phyloP scores from a whole-genome alignment of 1,140 invertebrate species.

The Tetraneura akinire region DNA sequence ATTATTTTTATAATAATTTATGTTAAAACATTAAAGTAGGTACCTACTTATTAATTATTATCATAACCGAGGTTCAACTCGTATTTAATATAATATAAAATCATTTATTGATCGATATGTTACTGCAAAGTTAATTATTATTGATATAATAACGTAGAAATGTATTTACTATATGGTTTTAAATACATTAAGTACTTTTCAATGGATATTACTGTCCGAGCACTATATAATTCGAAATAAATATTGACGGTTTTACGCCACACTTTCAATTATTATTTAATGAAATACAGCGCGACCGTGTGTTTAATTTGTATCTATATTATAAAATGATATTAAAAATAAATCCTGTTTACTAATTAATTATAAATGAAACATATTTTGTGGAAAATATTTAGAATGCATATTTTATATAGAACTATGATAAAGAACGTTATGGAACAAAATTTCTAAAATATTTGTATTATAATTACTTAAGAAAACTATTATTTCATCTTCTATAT shows the following conservation, averaged over 20 bases:
- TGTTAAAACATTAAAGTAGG: too few species aligned
- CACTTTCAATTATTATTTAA: neutral
- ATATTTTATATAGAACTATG: too few species aligned
- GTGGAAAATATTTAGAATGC: too few species aligned
- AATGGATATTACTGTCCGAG: neutral
- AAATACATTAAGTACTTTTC: neutral
- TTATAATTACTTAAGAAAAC: too few species aligned
- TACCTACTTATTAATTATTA: too few species aligned
- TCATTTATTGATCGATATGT: too few species aligned
- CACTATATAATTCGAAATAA: neutral
- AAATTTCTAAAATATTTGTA: neutral
- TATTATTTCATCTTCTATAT: too few species aligned
- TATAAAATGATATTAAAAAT: neutral
- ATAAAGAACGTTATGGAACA: too few species aligned
- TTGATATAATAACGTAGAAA: neutral
- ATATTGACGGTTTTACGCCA: neutral
- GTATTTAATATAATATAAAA: too few species aligned
- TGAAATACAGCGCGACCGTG: neutral
- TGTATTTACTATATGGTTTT: neutral
- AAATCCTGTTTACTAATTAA: neutral
- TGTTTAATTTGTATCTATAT: constrained; percentile 6
- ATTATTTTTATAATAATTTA: too few species aligned
- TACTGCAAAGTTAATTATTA: neutral
- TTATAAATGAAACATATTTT: too few species aligned
- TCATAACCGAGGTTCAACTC: too few species aligned